Conservation (phyloP, 2,797 vertebrate genomes). For the Spizella passerina region DNA sequence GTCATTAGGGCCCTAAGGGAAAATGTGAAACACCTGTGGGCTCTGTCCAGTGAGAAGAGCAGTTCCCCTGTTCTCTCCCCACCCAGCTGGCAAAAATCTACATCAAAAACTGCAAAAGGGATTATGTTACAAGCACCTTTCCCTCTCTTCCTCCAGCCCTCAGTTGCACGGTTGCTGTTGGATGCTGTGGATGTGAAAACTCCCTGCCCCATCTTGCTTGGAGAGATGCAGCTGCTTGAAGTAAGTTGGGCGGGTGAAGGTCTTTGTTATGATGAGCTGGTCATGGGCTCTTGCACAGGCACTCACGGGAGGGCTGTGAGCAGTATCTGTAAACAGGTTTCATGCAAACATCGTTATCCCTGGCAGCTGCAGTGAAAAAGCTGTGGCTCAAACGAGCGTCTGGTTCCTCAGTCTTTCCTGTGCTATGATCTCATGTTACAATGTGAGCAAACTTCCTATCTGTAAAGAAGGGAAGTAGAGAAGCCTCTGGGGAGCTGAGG, state of each 20-base stretch:
- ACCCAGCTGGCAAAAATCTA: background rate
- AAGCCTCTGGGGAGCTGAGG: slow-evolving; percentile 30
- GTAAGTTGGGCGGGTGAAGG: background rate
- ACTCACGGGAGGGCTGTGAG: background rate
- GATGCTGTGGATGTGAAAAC: background rate
- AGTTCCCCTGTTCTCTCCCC: background rate
- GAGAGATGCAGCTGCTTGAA: background rate
- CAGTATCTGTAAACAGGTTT: background rate
- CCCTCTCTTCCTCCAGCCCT: accelerated
- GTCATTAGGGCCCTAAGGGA: background rate
- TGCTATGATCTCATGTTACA: slow-evolving; percentile 61
- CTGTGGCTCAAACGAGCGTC: background rate
- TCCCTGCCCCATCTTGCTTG: background rate
- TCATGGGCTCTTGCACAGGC: background rate
- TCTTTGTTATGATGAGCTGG: slow-evolving; percentile 29
- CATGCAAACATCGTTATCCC: slow-evolving; percentile 6
- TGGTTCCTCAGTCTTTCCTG: slow-evolving; percentile 63
- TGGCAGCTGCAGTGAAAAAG: slow-evolving; percentile 38
- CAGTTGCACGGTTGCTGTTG: accelerated
- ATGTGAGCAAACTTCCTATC: slow-evolving; percentile 60
- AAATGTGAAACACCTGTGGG: background rate
- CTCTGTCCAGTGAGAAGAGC: background rate
- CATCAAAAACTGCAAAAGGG: background rate
- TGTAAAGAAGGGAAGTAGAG: slow-evolving; percentile 42
- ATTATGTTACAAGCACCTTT: accelerated